Conservation (phyloP, 2,888 invertebrate species). For the Cryptocheilus praepositus region DNA sequence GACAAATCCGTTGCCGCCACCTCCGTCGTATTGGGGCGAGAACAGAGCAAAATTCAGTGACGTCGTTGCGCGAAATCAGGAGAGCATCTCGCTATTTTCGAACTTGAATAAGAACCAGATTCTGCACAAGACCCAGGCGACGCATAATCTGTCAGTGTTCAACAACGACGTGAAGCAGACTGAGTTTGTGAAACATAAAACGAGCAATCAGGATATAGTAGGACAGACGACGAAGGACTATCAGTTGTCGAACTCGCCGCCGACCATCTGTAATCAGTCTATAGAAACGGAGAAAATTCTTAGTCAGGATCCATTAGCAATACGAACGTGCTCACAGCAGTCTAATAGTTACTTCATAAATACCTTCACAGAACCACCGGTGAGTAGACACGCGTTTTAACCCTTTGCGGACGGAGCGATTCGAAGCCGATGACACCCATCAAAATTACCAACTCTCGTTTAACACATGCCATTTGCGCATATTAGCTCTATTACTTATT, state of each 20-base stretch:
- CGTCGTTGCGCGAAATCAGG: conserved; percentile 78
- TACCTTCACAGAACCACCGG: conserved; percentile 63
- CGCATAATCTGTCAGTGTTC: conserved; percentile 43
- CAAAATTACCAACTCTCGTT: too few species aligned
- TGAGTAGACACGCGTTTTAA: conserved; percentile 38
- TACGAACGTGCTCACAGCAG: conserved; percentile 51
- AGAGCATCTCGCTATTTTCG: conserved; percentile 48
- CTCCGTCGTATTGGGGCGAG: conserved; percentile 76
- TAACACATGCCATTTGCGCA: too few species aligned
- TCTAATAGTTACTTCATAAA: conserved; percentile 69
- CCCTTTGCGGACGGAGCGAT: too few species aligned
- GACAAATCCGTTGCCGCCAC: conserved; percentile 67
- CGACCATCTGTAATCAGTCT: conserved; percentile 28
- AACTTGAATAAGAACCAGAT: conserved; percentile 35
- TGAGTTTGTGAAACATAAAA: conserved; percentile 37
- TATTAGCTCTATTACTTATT: too few species aligned
- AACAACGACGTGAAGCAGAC: conserved; percentile 43
- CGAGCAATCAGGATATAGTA: conserved; percentile 25
- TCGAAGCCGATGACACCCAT: too few species aligned
- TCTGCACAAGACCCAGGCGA: conserved; percentile 39
- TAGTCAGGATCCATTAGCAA: conserved; percentile 41
- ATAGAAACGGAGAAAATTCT: conserved; percentile 47
- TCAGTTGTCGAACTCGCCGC: conserved; percentile 31
- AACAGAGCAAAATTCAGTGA: conserved; percentile 79
- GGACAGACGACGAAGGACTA: conserved; percentile 41